phyloP scores from a whole-genome alignment of 1,140 invertebrate genomes.

The Dufourea novaeangliae region DNA sequence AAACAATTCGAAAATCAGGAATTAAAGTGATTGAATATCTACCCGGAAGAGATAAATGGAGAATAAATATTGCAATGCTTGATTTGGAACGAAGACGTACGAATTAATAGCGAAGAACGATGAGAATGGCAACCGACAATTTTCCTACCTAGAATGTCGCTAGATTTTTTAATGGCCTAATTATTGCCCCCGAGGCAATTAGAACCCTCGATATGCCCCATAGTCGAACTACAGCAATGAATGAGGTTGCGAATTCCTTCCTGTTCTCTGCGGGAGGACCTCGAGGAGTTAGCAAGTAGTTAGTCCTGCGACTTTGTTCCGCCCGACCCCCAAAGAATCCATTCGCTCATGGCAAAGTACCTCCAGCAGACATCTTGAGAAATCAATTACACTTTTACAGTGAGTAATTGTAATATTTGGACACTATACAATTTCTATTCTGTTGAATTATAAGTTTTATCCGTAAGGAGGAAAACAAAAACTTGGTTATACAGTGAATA shows the following conservation, averaged over 20 bases:
- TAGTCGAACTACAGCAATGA: slow-evolving; percentile 70
- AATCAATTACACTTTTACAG: no score
- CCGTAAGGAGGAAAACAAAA: no score
- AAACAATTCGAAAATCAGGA: not conserved
- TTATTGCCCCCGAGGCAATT: slow-evolving; percentile 57
- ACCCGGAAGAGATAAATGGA: not conserved
- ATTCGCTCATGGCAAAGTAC: slow-evolving; percentile 41
- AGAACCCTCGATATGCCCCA: slow-evolving; percentile 55
- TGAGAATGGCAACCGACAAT: no score
- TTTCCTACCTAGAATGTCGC: no score
- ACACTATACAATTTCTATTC: no score
- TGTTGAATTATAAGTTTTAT: no score
- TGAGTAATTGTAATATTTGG: no score
- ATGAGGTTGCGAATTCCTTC: slow-evolving; percentile 70
- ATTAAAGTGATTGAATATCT: not conserved
- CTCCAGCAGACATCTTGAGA: slow-evolving; percentile 3
- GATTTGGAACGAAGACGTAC: not conserved
- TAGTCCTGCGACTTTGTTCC: slow-evolving; percentile 64
- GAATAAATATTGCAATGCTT: not conserved
- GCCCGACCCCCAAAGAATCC: slow-evolving; percentile 54
- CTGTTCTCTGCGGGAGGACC: slow-evolving; percentile 55
- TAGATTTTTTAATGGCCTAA: slow-evolving; percentile 63
- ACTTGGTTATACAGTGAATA: no score
- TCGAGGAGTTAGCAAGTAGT: slow-evolving; percentile 74
- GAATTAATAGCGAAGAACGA: no score